A percentile compares a stretch with the other conserved stretches of the same genome.
Conservation (phyloP, 2,888 invertebrate species). For the Calameuta idolon region DNA sequence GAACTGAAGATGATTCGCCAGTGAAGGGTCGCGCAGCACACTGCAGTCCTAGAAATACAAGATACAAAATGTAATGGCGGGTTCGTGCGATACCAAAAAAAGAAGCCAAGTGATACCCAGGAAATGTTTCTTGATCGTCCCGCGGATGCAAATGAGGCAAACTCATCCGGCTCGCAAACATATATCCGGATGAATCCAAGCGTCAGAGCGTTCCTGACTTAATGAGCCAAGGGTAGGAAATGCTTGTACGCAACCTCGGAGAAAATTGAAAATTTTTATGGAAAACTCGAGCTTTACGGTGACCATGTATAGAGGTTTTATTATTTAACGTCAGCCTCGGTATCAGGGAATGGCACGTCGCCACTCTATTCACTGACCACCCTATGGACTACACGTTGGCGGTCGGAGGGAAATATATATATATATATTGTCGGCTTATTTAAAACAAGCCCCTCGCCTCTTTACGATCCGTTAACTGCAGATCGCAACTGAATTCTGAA, state of each 20-base stretch:
- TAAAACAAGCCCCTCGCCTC: background rate
- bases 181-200: background rate
- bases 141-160: background rate
- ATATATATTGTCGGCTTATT: background rate
- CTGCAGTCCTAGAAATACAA: too few species aligned
- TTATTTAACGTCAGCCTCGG: background rate
- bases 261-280: conserved; percentile 18
- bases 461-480: background rate
- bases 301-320: conserved; percentile 4
- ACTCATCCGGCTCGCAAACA: background rate
- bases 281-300: background rate
- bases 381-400: background rate
- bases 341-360: background rate
- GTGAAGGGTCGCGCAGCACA: too few species aligned
- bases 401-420: background rate
- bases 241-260: background rate
- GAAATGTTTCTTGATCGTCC: background rate
- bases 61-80: too few species aligned
- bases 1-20: background rate
- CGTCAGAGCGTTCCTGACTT: background rate
- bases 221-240: background rate
- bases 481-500: background rate
- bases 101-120: background rate
- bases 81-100: background rate
- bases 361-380: background rate